Conservation (phyloP, 1,140 invertebrate species). For the Bactericera cockerelli region DNA sequence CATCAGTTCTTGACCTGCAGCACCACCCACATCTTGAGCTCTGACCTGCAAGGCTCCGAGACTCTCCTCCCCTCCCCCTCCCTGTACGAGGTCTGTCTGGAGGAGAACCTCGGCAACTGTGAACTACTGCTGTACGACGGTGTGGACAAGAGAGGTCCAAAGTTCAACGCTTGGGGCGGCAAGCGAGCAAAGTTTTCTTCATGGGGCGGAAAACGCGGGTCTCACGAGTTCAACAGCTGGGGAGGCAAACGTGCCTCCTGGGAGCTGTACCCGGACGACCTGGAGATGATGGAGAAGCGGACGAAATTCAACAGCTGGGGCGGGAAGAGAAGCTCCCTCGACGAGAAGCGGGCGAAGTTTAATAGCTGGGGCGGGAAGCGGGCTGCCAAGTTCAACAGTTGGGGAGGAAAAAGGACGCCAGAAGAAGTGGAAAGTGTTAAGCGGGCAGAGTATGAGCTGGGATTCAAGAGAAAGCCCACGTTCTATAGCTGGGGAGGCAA, state of each 20-base stretch:
- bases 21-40: neutral
- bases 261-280: neutral
- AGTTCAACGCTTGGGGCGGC: constrained; percentile 26
- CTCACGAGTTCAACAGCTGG: constrained; percentile 22
- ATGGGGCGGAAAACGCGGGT: constrained; percentile 19
- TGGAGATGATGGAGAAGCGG: neutral
- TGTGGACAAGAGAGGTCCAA: constrained; percentile 16
- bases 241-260: constrained; percentile 14
- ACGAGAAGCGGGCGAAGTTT: constrained; percentile 6
- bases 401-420: constrained; percentile 19
- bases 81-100: neutral
- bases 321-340: constrained; percentile 14
- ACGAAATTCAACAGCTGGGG: constrained; percentile 21
- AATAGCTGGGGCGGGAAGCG: constrained; percentile 19
- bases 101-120: neutral
- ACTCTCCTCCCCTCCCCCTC: neutral
- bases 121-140: neutral
- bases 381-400: constrained; percentile 18
- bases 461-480: constrained; percentile 13
- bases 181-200: constrained; percentile 19
- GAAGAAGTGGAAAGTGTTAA: neutral
- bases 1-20: neutral
- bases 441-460: neutral
- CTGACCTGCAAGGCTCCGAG: neutral
- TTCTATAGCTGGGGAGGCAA: constrained; percentile 23